Evolutionary conservation across 2,797 vertebrate genomes (phyloP).

Genomic region (Pterois miles): DNA sequence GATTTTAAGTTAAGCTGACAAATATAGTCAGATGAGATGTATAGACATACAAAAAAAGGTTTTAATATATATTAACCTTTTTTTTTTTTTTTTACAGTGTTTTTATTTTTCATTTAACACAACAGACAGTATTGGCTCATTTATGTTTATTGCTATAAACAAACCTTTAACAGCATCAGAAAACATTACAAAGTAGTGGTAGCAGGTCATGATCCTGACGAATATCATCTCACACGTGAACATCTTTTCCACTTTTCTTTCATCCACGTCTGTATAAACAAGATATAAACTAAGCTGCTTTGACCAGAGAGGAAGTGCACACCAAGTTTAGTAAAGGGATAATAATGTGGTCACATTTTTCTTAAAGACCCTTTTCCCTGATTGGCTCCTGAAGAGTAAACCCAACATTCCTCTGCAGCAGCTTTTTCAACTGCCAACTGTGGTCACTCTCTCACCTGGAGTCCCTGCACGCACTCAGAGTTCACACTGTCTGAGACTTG

Average conservation of each 20-base stretch:
- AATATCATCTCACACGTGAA: not conserved
- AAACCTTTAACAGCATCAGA: not conserved
- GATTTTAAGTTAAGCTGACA: not conserved
- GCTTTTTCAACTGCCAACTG: conserved; percentile 52
- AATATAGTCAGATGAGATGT: not conserved
- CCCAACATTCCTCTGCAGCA: conserved; percentile 70
- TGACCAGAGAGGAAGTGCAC: conserved; percentile 63
- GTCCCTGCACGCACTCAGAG: conserved; percentile 21
- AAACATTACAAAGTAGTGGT: not conserved
- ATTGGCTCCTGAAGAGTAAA: conserved; percentile 76
- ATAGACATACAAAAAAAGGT: not conserved
- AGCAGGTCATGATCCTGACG: not conserved
- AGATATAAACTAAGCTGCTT: conserved; percentile 47
- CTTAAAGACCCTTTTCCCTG: conserved; percentile 57
- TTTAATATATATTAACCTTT: not conserved
- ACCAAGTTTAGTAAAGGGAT: conserved; percentile 62
- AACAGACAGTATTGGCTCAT: fast-evolving
- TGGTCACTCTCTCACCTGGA: conserved; percentile 63
- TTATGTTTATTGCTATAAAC: not conserved
- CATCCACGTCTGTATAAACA: not conserved
- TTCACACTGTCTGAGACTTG: conserved; percentile 25
- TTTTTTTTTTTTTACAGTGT: not conserved
- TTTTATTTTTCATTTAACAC: not conserved
- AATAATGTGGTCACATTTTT: conserved; percentile 67
- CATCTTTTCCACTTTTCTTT: conserved; percentile 5